These are phyloP conservation scores for Cottus gobio DNA, from an alignment of 2,113 vertebrate genomes.

Conservation along the genomic window DNA sequence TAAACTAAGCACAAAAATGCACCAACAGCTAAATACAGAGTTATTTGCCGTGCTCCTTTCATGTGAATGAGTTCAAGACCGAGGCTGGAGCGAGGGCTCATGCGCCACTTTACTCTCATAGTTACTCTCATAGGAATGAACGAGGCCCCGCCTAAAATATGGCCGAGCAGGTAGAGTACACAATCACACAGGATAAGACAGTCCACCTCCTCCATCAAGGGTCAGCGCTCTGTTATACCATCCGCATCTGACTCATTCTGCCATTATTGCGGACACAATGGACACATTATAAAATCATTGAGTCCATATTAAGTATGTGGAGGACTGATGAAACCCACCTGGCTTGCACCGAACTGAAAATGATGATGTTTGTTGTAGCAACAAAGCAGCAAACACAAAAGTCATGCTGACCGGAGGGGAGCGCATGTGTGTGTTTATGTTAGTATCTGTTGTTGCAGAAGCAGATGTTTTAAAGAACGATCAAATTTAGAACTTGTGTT, in stretches of 20 bases:
- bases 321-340: constrained; percentile 48
- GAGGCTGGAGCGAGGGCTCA: no score
- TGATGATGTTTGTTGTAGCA: constrained; percentile 47
- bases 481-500: constrained; percentile 24
- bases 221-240: constrained; percentile 47
- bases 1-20: no score
- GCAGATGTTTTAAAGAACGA: constrained; percentile 54
- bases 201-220: constrained; percentile 49
- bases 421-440: neutral
- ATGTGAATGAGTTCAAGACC: no score
- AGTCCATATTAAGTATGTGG: constrained; percentile 46
- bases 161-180: constrained; percentile 31
- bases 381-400: constrained; percentile 52
- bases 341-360: constrained; percentile 41
- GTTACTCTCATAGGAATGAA: no score
- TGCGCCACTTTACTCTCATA: no score
- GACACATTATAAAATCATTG: constrained; percentile 37
- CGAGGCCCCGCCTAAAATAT: neutral
- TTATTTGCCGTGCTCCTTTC: no score
- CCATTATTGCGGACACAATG: constrained; percentile 40
- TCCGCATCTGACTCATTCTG: constrained; percentile 38
- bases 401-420: constrained; percentile 12
- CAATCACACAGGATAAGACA: constrained; percentile 50
- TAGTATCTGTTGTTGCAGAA: constrained; percentile 20
- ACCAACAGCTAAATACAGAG: no score